A percentile compares a stretch with the other conserved stretches of the same genome.
These are phyloP conservation scores for Ursus arctos DNA, from an alignment of 2,113 vertebrate genomes.

Conservation along the genomic window DNA sequence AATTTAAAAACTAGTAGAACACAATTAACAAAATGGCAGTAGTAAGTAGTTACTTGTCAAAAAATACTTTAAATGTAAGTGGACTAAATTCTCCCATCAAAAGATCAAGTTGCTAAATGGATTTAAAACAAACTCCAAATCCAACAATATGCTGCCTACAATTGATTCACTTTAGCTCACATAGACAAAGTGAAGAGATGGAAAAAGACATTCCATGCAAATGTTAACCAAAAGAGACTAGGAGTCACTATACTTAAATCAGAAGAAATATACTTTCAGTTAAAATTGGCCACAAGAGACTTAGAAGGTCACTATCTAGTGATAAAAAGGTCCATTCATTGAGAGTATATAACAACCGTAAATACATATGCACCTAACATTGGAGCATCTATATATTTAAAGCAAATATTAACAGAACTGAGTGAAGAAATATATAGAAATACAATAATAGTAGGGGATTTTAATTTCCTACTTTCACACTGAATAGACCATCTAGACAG, in stretches of 20 bases:
- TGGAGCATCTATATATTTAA: neutral
- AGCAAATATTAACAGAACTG: neutral
- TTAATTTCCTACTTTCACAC: neutral
- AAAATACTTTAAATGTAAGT: neutral
- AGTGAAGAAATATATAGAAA: neutral
- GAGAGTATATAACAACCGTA: neutral
- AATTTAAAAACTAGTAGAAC: neutral
- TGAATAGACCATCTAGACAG: neutral
- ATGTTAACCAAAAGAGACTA: neutral
- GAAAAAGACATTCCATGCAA: neutral
- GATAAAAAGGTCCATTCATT: neutral
- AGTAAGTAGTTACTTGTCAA: neutral
- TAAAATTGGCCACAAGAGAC: neutral
- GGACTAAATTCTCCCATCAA: neutral
- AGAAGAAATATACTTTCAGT: neutral
- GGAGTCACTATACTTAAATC: neutral
- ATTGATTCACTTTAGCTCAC: neutral
- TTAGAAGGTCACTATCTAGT: neutral
- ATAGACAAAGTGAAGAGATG: neutral
- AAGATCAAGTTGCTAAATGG: neutral
- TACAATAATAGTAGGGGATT: neutral
- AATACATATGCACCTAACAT: neutral
- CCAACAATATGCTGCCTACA: neutral
- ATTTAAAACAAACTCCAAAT: neutral
- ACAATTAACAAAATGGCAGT: neutral